Evolutionary conservation across 2,797 vertebrate genomes (phyloP), one percentile per base, ranked within the genome.

Genomic region (Scleropages formosus): DNA sequence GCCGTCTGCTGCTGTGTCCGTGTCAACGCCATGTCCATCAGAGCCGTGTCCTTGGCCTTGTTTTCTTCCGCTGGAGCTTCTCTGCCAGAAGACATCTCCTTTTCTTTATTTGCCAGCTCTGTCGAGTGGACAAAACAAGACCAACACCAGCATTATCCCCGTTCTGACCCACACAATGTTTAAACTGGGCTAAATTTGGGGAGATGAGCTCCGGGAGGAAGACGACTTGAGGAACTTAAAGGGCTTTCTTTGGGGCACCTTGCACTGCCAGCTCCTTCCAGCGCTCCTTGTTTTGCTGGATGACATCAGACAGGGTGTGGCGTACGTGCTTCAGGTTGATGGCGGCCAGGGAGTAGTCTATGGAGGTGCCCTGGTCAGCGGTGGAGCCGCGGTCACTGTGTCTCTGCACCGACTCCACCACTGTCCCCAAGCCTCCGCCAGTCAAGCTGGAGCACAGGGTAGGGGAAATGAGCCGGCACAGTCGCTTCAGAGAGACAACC

Each of bases 211-310:
- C 27, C 16, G 13, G 75, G 10, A 69, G 44, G 69, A 11, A 56
- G 18, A 44, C 20, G 49, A 39, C 8, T 46, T 20, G 44, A 16
- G n/a, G n/a, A n/a, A n/a, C n/a, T n/a, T n/a, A n/a, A n/a, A n/a
- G 22, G 24, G 20, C 20, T 27, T 22, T 26, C 11, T 8, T 10
- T 18, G 15, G 8, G 72, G 22, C 59, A 98, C 97, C 97, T 83
- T 98, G 93, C 66, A 93, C 89, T 73, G 96, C 95, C 79, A 99
- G 85, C 86, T 98, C 95, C 85, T 98, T 99, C 97, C 97, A 99
- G 77, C 94, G 88, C 79, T 96, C 96, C 85, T 98, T 99, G 91
- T 99, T 99, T 85, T 94, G 90, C 84, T 91, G 85, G 76, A 99
- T 97, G 84, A 97, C 93, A 15, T 92, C 91, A 47, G 95, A 92